Evolutionary conservation across 2,888 invertebrate genomes (phyloP), one percentile per base, ranked within the genome.

Genomic region (Muschampia plurimacula): DNA sequence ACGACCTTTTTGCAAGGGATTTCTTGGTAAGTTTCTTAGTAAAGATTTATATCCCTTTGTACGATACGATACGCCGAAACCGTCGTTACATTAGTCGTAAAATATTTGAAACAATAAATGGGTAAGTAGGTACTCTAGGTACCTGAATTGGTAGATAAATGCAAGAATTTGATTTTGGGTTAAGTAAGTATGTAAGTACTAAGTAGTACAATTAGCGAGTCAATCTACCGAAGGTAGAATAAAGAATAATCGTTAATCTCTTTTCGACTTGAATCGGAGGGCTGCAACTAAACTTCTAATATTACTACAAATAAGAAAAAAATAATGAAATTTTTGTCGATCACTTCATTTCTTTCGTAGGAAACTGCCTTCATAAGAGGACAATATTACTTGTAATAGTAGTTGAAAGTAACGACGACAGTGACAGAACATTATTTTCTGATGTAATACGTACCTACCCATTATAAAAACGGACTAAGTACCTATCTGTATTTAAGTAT

Each of bases 21-120:
- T 90, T 90, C 89, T 86, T 85, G 86, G 88, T 87, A 87, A 84
- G 84, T 85, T 88, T 86, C 85, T 83, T 83, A 86, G 84, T 81
- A 77, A 82, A 84, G 83, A 80, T 80, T 78, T 72, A 64, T 64
- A 67, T 72, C 57, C 72, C 41, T 62, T 72, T 72, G 62, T 67
- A 62, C 8, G 49, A 41, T 72, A 72, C 55, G 72, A 41, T 72
- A 72, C 55, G 72, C 69, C 72, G 77, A 72, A 65, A 62, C 73
- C 63, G 64, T 67, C 64, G 68, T 73, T 76, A 67, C 74, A 67
- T 41, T 66, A 63, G 72, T 67, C 55, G 57, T 63, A 67, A 67
- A 72, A 67, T 67, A 2, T 72, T 49, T 60, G 8, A 71, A 60
- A 72, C 62, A 72, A 55, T 71, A 55, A 22, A 28, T 22, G 10